phyloP scores from a whole-genome alignment of 2,797 vertebrate species.

The Catostomus latipinnis region DNA sequence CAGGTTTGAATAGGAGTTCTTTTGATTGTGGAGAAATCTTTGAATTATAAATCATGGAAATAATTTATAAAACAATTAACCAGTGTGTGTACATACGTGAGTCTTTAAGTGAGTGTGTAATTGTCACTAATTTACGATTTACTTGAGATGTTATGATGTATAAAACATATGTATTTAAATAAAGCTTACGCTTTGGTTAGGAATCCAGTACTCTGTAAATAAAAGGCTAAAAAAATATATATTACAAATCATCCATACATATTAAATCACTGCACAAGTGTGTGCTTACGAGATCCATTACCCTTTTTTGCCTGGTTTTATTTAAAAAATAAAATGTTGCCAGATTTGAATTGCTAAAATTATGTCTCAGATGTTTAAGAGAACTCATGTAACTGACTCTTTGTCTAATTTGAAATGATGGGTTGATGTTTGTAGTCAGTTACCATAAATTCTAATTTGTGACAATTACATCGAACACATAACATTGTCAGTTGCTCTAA shows the following conservation, averaged over 20 bases:
- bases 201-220: background rate
- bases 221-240: conserved; percentile 20
- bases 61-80: background rate
- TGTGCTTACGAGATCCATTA: conserved; percentile 13
- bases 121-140: background rate
- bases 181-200: conserved; percentile 21
- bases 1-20: background rate
- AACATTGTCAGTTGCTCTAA: conserved; percentile 28
- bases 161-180: background rate
- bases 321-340: background rate
- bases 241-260: conserved; percentile 1
- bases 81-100: too few species aligned
- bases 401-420: background rate
- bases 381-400: background rate
- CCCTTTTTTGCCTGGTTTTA: conserved; percentile 1
- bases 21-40: conserved; percentile 1
- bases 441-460: background rate
- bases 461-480: conserved; percentile 24
- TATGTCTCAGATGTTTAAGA: background rate
- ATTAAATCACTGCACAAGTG: conserved; percentile 9
- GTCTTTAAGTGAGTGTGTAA: background rate
- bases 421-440: background rate
- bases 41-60: conserved; percentile 2
- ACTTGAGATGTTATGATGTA: conserved; percentile 4
- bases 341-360: background rate